These are phyloP conservation scores for Hipposideros larvatus DNA, from an alignment of 2,797 vertebrate species.

Conservation along the genomic window DNA sequence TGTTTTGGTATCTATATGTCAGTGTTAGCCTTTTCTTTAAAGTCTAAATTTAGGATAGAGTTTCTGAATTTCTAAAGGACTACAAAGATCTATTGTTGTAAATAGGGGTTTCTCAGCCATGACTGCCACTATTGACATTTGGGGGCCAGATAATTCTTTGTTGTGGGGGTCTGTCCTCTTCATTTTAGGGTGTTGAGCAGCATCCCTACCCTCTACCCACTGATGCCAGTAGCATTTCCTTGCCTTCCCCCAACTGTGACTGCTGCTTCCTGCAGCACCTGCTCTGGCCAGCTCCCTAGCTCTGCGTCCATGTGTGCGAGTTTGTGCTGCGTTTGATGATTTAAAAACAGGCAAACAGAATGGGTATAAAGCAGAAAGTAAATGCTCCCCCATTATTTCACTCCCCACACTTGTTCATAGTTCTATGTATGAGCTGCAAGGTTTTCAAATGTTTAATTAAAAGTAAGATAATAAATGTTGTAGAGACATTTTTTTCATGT, in stretches of 20 bases:
- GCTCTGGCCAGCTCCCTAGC: neutral
- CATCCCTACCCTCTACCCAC: neutral
- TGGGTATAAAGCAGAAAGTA: neutral
- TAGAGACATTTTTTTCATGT: neutral
- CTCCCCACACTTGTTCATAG: neutral
- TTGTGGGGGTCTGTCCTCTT: neutral
- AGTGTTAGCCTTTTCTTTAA: neutral
- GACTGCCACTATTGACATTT: neutral
- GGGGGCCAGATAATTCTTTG: neutral
- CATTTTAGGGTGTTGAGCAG: neutral
- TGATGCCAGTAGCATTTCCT: neutral
- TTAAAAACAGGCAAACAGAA: neutral
- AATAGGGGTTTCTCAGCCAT: neutral
- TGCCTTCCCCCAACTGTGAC: neutral
- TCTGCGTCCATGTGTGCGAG: neutral
- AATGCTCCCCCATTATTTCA: neutral
- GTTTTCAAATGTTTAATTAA: neutral
- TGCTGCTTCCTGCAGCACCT: neutral
- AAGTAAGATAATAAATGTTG: neutral
- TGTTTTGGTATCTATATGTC: neutral
- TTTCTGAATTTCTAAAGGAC: conserved; percentile 21
- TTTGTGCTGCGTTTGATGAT: neutral
- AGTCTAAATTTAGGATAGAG: neutral
- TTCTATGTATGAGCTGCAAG: neutral
- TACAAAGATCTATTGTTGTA: neutral